Percentiles rank a stretch among this genome's conserved stretches.
phyloP scores from a whole-genome alignment of 2,797 vertebrate species.

The Sebastes minor region DNA sequence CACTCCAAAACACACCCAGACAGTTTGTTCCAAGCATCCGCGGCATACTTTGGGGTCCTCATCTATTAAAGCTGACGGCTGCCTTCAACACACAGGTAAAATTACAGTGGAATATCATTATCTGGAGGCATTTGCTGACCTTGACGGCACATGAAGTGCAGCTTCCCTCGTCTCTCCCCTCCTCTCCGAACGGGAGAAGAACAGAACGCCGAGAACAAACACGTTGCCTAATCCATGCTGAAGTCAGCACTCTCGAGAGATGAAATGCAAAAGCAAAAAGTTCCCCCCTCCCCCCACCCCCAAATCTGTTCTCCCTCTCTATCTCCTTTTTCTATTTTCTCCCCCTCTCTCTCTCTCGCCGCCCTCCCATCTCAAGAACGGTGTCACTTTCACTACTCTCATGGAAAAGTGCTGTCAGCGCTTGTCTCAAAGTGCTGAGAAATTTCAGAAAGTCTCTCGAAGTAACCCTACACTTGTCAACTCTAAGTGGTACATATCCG shows the following conservation, averaged over 20 bases:
- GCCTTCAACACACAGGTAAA: slow-evolving; percentile 70
- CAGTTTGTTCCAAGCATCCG: slow-evolving; percentile 31
- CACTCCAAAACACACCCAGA: neutral
- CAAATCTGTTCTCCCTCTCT: slow-evolving; percentile 51
- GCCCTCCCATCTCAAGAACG: slow-evolving; percentile 57
- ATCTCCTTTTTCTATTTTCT: slow-evolving; percentile 48
- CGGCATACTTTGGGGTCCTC: slow-evolving; percentile 21
- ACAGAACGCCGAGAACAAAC: slow-evolving; percentile 74
- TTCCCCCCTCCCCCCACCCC: neutral
- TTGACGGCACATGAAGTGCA: slow-evolving; percentile 64
- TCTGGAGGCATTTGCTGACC: slow-evolving; percentile 74
- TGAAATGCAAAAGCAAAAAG: slow-evolving; percentile 70
- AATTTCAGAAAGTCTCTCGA: slow-evolving; percentile 77
- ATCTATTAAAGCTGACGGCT: slow-evolving; percentile 58
- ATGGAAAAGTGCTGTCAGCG: slow-evolving; percentile 78
- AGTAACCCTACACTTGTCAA: slow-evolving; percentile 76
- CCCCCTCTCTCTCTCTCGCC: slow-evolving; percentile 37
- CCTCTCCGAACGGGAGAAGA: slow-evolving; percentile 52
- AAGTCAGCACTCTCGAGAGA: slow-evolving; percentile 78
- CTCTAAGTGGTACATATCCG: slow-evolving; percentile 72
- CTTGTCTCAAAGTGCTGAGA: slow-evolving; percentile 74
- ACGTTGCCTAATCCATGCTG: slow-evolving; percentile 76
- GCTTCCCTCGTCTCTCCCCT: slow-evolving; percentile 30
- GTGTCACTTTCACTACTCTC: slow-evolving; percentile 79
- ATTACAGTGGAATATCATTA: slow-evolving; percentile 80